Percentiles rank a stretch among this genome's conserved stretches.
phyloP scores from a whole-genome alignment of 1,140 invertebrate genomes.

The Agrypnia vestita region DNA sequence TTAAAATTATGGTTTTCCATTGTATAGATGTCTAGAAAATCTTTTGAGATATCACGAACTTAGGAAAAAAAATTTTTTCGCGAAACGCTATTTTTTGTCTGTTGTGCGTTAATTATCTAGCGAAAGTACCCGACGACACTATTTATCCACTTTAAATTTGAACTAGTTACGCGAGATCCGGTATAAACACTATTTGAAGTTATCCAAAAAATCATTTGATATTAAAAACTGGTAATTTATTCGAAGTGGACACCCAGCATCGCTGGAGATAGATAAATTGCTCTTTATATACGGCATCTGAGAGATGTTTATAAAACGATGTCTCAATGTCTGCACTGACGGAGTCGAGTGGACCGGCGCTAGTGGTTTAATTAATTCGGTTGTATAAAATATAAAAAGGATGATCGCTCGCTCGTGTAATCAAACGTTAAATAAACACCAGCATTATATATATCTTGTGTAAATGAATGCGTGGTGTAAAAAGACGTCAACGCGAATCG shows the following conservation, averaged over 20 bases:
- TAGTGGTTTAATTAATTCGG: neutral
- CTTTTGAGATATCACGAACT: no score
- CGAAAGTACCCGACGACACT: no score
- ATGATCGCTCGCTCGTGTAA: neutral
- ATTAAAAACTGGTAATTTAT: neutral
- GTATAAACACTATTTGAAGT: neutral
- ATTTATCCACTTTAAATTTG: no score
- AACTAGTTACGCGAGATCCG: no score
- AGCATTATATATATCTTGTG: neutral
- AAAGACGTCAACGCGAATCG: neutral
- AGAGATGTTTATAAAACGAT: neutral
- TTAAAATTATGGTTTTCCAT: no score
- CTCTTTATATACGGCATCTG: neutral
- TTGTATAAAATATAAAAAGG: neutral
- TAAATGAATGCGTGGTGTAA: neutral
- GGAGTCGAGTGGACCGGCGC: neutral
- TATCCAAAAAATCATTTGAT: neutral
- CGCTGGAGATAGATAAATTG: neutral
- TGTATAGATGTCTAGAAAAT: no score
- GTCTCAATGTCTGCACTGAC: slow-evolving; percentile 1
- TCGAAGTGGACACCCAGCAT: neutral
- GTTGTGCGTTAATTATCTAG: no score
- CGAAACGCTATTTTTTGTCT: no score
- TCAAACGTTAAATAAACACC: slow-evolving; percentile 26
- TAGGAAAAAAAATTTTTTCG: no score